Base-by-base conservation (phyloP, 2,888 invertebrate genomes). In the Sylvicola cinctus region DNA sequence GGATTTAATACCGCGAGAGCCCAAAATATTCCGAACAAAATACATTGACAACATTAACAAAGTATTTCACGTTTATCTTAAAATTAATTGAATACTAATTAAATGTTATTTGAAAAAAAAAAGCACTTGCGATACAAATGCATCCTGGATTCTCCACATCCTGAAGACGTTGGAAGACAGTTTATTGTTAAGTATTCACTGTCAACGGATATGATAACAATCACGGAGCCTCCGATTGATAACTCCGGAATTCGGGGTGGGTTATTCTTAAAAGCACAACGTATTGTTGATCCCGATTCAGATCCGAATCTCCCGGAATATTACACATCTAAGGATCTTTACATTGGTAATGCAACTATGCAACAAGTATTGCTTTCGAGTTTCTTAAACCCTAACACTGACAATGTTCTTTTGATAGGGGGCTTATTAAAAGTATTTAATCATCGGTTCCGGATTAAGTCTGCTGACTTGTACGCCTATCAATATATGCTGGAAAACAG, bases 181-280 rank as follows among this genome's bases (percentile, higher is more conserved):
- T 88, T 88, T 51, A 63, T 84, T 26, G 50, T 88, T 26, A 66
- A 72, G 3, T 87, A 83, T 56, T 70, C 70, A 37, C 62, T 87
- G 29, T 69, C 73, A 4, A 77, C 84, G 44, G 78, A 83, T 34
- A 70, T 70, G 39, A 67, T 84, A 45, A 65, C 67, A 43, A 75
- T 88, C 37, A 67, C 66, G 37, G 88, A 88, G 53, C 63, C 76
- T 3, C 66, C 68, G 3, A 68, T 70, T 12, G 59, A 65, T 16
- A 83, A 81, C 57, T 78, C 79, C 1, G 87, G 87, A 29, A 72
- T 79, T 37, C 46, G 46, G 13, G 80, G 74, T 34, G 85, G 85
- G 2, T 70, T 68, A 48, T 88, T 84, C 56, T 59, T 87, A 31
- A 66, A 68, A 41, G 51, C 72, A 26, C 71, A 65, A 44, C 58